Evolutionary conservation across 92 coral and sea anemone species (phyloP), one percentile per base, ranked within the genome.

Genomic region (Metridium senile): DNA sequence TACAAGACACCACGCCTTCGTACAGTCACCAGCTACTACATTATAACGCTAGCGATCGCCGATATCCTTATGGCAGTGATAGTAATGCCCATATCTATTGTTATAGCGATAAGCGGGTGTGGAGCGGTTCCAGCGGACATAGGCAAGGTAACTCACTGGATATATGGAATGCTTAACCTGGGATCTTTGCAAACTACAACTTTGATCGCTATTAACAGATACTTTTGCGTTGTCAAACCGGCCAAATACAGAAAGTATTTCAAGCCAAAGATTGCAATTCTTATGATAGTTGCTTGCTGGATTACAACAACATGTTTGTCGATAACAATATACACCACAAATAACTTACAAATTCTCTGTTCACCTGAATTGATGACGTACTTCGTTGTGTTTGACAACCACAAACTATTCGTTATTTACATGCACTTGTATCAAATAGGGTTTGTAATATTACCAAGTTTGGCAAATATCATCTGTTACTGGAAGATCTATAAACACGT

Each of bases 211-310:
- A 57, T 70, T 0, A 70, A 70, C 75, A 46, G 75, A 17, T 70
- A 46, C 35, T 70, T 70, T 59, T 70, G 75, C 35, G 75, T 70
- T 0, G 57, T 57, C 6, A 70, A 70, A 49, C 75, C 75, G 29
- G 17, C 75, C 35, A 22, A 4, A 7, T 70, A 70, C 17, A 16
- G 75, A 25, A 49, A 45, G 27, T 49, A 70, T 28, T 70, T 70
- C 26, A 46, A 49, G 3, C 75, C 75, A 54, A 54, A 54, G 59
- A 3, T 20, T 54, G 16, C 59, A 54, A 21, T 21, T 13, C 17
- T 54, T 4, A 13, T 21, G 59, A 54, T 54, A 54, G 59, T 54
- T 54, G 20, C 4, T 16, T 54, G 59, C 17, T 54, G 59, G 59
- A 54, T 54, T 9, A 13, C 17, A 2, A 21, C 16, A 2, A 3